These are phyloP conservation scores for Microctonus aethiopoides DNA, from an alignment of 2,888 invertebrate species.

Conservation along the genomic window DNA sequence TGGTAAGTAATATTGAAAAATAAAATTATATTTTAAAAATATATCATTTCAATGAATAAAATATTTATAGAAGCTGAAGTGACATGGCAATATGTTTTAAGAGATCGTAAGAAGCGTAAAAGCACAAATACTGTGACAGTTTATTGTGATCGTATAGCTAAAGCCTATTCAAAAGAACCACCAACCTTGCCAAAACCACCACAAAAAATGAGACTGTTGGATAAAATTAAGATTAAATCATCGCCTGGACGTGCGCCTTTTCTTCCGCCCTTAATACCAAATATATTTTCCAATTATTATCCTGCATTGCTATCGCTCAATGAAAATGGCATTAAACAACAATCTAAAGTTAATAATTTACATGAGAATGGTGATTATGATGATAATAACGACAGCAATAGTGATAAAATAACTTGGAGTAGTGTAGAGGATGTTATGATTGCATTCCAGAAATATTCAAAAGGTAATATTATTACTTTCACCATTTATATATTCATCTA, in stretches of 20 bases:
- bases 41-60: not conserved
- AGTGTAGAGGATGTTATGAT: conserved; percentile 63
- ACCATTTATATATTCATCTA: not conserved
- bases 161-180: conserved; percentile 58
- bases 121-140: conserved; percentile 68
- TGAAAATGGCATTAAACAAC: conserved; percentile 59
- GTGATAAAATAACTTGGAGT: conserved; percentile 59
- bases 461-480: conserved; percentile 53
- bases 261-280: conserved; percentile 57
- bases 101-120: conserved; percentile 73
- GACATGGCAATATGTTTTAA: conserved; percentile 74
- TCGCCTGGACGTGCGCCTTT: conserved; percentile 53
- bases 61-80: conserved; percentile 71
- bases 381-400: conserved; percentile 41
- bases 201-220: conserved; percentile 60
- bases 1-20: conserved; percentile 66
- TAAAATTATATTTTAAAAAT: not conserved
- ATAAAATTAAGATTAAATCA: conserved; percentile 56
- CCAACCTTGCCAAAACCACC: conserved; percentile 54
- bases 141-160: conserved; percentile 66
- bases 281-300: conserved; percentile 54
- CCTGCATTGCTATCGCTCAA: conserved; percentile 53
- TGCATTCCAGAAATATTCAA: conserved; percentile 61
- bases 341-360: conserved; percentile 53
- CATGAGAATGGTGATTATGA: conserved; percentile 42